phyloP scores from a whole-genome alignment of 2,888 invertebrate genomes.

The Melieria omissa region DNA sequence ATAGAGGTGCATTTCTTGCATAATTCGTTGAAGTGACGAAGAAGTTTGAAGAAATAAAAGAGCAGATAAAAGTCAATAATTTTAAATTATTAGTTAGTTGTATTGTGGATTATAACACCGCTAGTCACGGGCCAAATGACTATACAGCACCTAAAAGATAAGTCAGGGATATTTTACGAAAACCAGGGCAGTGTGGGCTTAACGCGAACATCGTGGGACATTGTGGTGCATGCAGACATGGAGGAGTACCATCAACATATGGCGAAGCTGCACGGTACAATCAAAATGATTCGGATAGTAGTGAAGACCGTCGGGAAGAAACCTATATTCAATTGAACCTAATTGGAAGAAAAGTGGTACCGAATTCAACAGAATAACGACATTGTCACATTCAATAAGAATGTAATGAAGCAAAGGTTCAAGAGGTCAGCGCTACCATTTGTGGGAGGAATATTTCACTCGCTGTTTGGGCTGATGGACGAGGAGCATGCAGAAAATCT shows the following conservation, averaged over 20 bases:
- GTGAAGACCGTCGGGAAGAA: background rate
- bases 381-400: background rate
- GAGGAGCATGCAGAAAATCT: constrained; percentile 16
- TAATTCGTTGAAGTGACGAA: too few species aligned
- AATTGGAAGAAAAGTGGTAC: background rate
- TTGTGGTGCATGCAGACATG: background rate
- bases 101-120: too few species aligned
- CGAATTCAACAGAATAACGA: background rate
- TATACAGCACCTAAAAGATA: too few species aligned
- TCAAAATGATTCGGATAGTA: background rate
- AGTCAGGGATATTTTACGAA: too few species aligned
- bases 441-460: constrained; percentile 7
- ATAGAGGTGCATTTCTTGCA: too few species aligned
- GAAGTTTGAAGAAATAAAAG: too few species aligned
- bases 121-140: too few species aligned
- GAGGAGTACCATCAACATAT: background rate
- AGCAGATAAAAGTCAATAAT: too few species aligned
- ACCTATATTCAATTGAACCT: background rate
- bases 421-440: constrained; percentile 15
- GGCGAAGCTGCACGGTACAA: background rate
- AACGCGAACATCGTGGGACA: background rate
- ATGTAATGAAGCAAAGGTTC: background rate
- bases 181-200: background rate
- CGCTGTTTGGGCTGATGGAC: constrained; percentile 23
- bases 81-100: too few species aligned